Conservation (phyloP, 2,888 invertebrate species). For the Anorthoa munda region DNA sequence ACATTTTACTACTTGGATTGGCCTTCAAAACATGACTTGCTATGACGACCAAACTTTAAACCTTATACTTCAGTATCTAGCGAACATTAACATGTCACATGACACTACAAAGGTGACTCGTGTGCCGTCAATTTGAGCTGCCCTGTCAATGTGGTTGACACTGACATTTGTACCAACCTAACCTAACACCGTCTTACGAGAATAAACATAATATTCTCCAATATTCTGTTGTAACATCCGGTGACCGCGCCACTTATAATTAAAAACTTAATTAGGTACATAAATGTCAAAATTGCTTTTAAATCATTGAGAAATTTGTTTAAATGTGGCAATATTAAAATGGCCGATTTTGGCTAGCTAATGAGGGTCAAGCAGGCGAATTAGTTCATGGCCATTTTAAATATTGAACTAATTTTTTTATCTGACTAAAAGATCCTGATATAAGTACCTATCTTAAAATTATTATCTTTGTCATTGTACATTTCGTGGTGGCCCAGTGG, state of each 20-base stretch:
- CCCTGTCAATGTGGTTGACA: conserved; percentile 64
- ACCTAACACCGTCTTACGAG: conserved; percentile 21
- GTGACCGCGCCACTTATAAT: conserved; percentile 41
- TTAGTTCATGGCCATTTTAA: conserved; percentile 7
- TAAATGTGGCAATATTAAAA: conserved; percentile 24
- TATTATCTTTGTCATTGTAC: background rate
- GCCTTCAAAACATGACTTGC: background rate
- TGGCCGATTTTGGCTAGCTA: conserved; percentile 14
- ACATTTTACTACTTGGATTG: background rate
- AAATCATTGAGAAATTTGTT: conserved; percentile 41
- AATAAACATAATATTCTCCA: conserved; percentile 30
- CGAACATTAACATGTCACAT: conserved; percentile 32
- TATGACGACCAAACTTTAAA: conserved; percentile 10
- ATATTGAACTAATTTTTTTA: background rate
- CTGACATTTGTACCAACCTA: conserved; percentile 58
- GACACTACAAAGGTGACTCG: conserved; percentile 49
- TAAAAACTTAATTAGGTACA: conserved; percentile 51
- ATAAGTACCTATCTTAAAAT: background rate
- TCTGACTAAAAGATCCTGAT: background rate
- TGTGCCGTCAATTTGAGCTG: conserved; percentile 68
- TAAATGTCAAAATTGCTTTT: conserved; percentile 56
- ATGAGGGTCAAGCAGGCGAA: conserved; percentile 15
- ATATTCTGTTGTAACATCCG: conserved; percentile 58
- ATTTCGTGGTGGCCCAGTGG: too few relatives aligned
- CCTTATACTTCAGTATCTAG: conserved; percentile 7